Base-by-base conservation (phyloP, 2,797 vertebrate genomes). In the Squalus acanthias region DNA sequence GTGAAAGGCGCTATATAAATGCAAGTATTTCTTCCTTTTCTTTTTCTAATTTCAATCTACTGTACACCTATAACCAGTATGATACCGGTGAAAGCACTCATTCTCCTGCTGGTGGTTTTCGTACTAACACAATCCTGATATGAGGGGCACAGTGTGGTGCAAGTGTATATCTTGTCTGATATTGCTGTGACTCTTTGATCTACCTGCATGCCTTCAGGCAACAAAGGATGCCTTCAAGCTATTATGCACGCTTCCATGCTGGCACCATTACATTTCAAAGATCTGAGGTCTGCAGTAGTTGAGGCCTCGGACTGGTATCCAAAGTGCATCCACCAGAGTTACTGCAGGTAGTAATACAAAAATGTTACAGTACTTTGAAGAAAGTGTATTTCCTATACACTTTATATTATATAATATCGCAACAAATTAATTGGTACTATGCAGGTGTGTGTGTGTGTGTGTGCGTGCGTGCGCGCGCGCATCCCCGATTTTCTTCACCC, bases 121-220 rank as follows among this genome's bases (percentile, higher is more conserved):
- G 22, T 8, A 69, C n/a, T 22, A 39, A 69, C 26, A 6, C 9
- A 94, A 46, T 46, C 8, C 65, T 94, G 29, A 39, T 39, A 50
- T 69, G 65, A 50, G n/a, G 63, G 26, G 22, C n/a, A 46, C 33
- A 70, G 65, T 46, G 63, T 17, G 39, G 65, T 94, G 65, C 92
- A 67, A 94, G 39, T 94, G n/a, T 94, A 94, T 50, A 94, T 69
- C 65, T 94, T 94, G 33, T 94, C 92, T 94, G 63, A 94, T 94
- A 69, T 46, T 67, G n/a, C 0, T 39, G 13, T 85, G 92, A 67
- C 65, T 46, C 92, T 69, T 69, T 67, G 63, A 94, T 69, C 67
- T 67, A 24, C 92, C 65, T 70, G 8, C 39, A 94, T 94, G 63
- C 8, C 63, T 65, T 39, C 20, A 20, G 13, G 92, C 92, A 94